Percentiles rank a stretch among this genome's conserved stretches.
phyloP scores from a whole-genome alignment of 2,113 vertebrate genomes.

The Upupa epops region DNA sequence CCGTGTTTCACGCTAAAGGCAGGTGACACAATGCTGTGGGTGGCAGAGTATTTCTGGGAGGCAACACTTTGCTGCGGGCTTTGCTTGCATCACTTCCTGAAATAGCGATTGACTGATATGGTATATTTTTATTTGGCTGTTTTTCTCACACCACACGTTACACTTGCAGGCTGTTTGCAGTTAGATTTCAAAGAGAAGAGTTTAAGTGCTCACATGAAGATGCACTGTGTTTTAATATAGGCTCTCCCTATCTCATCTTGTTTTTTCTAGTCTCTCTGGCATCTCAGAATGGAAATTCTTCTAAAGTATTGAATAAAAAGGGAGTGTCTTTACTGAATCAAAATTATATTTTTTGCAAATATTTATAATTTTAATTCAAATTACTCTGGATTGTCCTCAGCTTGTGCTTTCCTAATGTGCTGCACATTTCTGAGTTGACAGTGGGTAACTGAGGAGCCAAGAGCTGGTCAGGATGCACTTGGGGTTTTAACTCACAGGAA shows the following conservation, averaged over 20 bases:
- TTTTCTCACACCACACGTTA: background rate
- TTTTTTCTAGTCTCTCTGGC: background rate
- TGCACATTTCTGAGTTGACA: conserved; percentile 15
- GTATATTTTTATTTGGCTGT: background rate
- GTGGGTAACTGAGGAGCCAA: background rate
- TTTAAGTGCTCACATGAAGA: background rate
- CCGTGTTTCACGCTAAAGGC: background rate
- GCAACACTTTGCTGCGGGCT: background rate
- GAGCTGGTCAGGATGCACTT: background rate
- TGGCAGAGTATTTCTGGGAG: conserved; percentile 20
- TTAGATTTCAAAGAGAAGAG: background rate
- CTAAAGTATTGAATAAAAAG: background rate
- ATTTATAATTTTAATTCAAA: conserved; percentile 15
- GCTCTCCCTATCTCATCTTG: background rate
- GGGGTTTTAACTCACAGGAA: conserved; percentile 47
- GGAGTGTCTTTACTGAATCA: background rate
- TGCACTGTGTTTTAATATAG: background rate
- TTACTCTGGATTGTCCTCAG: background rate
- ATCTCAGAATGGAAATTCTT: background rate
- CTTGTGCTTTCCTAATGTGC: background rate
- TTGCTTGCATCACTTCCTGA: conserved; percentile 49
- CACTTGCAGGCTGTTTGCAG: background rate
- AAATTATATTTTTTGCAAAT: background rate
- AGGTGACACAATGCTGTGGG: conserved; percentile 47
- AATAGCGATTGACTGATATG: conserved; percentile 11